These are phyloP conservation scores for Arvicanthis niloticus DNA, from an alignment of 2,113 vertebrate genomes.

Conservation along the genomic window DNA sequence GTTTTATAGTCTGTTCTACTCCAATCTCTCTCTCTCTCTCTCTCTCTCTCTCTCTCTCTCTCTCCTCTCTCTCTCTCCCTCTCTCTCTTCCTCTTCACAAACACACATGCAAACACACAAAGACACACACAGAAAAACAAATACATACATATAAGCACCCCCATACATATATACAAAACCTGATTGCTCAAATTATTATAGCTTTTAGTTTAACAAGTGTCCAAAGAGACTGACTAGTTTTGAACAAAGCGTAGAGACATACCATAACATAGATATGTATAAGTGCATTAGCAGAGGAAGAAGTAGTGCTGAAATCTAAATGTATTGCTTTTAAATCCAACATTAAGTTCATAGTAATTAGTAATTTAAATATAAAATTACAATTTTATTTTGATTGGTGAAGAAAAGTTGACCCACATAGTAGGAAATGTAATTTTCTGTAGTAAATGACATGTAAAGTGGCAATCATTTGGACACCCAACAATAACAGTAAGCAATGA, in stretches of 20 bases:
- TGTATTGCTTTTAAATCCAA: not conserved
- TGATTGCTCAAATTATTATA: not conserved
- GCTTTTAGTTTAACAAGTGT: not conserved
- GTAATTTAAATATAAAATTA: not conserved
- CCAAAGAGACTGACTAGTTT: not conserved
- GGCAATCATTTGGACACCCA: not conserved
- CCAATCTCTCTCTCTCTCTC: too few relatives aligned
- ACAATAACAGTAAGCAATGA: not conserved
- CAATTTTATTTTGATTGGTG: not conserved
- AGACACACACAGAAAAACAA: not conserved
- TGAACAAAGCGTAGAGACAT: not conserved
- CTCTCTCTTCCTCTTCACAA: too few relatives aligned
- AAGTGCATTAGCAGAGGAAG: not conserved
- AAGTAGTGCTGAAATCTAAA: not conserved
- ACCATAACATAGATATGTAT: not conserved
- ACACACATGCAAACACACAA: not conserved
- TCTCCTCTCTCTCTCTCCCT: too few relatives aligned
- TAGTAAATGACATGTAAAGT: not conserved
- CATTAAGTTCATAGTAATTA: not conserved
- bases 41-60: too few relatives aligned
- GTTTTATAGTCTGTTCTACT: not conserved
- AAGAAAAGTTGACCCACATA: not conserved
- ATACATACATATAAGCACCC: too few relatives aligned
- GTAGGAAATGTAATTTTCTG: not conserved
- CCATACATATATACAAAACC: too few relatives aligned